Percentiles rank a stretch among this genome's conserved stretches.
phyloP scores from a whole-genome alignment of 2,888 invertebrate genomes.

The Brachyopa scutellaris region DNA sequence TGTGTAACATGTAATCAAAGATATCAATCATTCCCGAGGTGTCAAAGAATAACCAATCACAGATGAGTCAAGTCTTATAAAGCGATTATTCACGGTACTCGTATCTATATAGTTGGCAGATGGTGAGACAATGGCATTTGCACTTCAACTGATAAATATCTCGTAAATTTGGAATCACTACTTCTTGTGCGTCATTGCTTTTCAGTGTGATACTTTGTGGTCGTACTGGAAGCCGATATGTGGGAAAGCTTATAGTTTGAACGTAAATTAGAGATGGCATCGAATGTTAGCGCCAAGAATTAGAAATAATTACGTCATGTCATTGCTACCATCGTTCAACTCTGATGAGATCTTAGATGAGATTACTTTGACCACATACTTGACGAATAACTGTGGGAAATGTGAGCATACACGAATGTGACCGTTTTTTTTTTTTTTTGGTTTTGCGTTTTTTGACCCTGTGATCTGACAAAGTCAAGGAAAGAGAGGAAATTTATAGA shows the following conservation, averaged over 20 bases:
- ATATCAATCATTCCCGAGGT: neutral
- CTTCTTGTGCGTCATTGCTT: constrained; percentile 9
- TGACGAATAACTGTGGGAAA: neutral
- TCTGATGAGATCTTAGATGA: neutral
- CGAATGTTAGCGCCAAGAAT: neutral
- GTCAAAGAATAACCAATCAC: neutral
- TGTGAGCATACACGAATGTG: neutral
- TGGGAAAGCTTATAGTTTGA: neutral
- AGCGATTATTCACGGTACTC: no score
- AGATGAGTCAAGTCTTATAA: no score
- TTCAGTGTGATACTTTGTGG: neutral
- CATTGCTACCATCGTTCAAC: no score
- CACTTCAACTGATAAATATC: constrained; percentile 4
- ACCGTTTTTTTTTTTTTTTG: no score
- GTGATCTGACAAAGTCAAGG: no score
- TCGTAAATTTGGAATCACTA: constrained; percentile 22
- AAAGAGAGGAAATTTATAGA: no score
- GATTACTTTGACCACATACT: neutral
- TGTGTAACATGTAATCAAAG: no score
- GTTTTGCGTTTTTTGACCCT: no score
- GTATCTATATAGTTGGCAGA: constrained; percentile 12
- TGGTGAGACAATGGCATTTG: constrained; percentile 15
- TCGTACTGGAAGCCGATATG: neutral
- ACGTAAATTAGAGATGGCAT: constrained; percentile 1
- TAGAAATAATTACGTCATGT: neutral